Conservation (phyloP, 1,140 invertebrate genomes). For the Phenacoccus solenopsis region DNA sequence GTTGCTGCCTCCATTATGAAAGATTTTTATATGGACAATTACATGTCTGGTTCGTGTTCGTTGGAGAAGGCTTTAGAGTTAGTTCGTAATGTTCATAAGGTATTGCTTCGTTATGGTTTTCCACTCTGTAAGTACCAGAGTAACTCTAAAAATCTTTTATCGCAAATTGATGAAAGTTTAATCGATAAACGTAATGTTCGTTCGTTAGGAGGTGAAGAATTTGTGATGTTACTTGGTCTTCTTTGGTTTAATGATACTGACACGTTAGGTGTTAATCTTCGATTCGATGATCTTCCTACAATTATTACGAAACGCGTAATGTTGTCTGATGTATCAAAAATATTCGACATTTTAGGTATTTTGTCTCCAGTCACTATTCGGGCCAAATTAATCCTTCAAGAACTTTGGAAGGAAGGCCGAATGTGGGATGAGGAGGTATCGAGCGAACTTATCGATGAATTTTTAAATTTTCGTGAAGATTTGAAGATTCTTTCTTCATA, state of each 20-base stretch:
- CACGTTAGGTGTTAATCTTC: not conserved
- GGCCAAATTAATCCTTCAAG: constrained; percentile 30
- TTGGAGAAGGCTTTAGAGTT: too few relatives aligned
- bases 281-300: not conserved
- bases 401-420: constrained; percentile 23
- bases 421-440: constrained; percentile 28
- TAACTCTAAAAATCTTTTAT: not conserved
- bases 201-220: not conserved
- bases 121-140: not conserved
- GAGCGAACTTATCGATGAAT: constrained; percentile 13
- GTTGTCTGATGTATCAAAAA: constrained; percentile 23
- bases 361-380: constrained; percentile 26
- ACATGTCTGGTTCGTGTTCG: not conserved
- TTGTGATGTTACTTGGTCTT: not conserved
- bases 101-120: not conserved
- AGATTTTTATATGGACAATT: constrained; percentile 38
- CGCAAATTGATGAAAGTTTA: not conserved
- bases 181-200: not conserved
- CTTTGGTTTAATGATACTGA: not conserved
- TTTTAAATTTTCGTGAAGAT: not conserved
- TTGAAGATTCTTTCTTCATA: not conserved
- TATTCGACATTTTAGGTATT: constrained; percentile 29
- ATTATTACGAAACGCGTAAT: constrained; percentile 20
- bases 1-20: constrained; percentile 27
- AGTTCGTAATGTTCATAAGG: not conserved